phyloP scores from a whole-genome alignment of 2,888 invertebrate species.

The Erebia epiphron region DNA sequence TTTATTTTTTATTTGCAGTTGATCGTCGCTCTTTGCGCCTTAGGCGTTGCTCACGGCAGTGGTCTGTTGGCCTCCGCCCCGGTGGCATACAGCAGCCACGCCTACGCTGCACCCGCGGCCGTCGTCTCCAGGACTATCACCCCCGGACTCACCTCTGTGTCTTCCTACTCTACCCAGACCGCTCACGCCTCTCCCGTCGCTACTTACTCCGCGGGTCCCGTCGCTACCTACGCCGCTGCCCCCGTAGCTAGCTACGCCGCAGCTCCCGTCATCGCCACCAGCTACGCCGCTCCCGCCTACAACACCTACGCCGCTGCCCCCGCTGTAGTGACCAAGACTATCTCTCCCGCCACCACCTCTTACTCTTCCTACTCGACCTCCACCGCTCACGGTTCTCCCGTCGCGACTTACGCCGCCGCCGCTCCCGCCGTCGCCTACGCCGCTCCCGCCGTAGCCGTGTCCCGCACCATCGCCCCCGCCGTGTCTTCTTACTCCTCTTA shows the following conservation, averaged over 20 bases:
- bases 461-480: slow-evolving; percentile 39
- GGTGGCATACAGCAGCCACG: slow-evolving; percentile 74
- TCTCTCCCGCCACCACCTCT: slow-evolving; percentile 45
- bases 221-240: slow-evolving; percentile 52
- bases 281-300: slow-evolving; percentile 44
- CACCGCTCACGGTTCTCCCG: slow-evolving; percentile 50
- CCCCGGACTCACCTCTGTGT: slow-evolving; percentile 60
- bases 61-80: slow-evolving; percentile 74
- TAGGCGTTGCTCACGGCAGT: slow-evolving; percentile 84
- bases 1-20: slow-evolving; percentile 55
- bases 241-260: slow-evolving; percentile 45
- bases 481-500: slow-evolving; percentile 48
- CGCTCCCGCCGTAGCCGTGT: slow-evolving; percentile 35
- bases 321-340: slow-evolving; percentile 48
- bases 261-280: slow-evolving; percentile 52
- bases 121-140: slow-evolving; percentile 66
- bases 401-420: slow-evolving; percentile 50
- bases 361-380: slow-evolving; percentile 45
- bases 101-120: slow-evolving; percentile 64
- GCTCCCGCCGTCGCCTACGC: slow-evolving; percentile 43
- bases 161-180: slow-evolving; percentile 55
- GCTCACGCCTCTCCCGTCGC: slow-evolving; percentile 47
- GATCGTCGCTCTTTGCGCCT: slow-evolving; percentile 82
- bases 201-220: slow-evolving; percentile 58
- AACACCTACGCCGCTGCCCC: slow-evolving; percentile 48